Base-by-base conservation (phyloP, 2,888 invertebrate species). In the Papilio elwesi region DNA sequence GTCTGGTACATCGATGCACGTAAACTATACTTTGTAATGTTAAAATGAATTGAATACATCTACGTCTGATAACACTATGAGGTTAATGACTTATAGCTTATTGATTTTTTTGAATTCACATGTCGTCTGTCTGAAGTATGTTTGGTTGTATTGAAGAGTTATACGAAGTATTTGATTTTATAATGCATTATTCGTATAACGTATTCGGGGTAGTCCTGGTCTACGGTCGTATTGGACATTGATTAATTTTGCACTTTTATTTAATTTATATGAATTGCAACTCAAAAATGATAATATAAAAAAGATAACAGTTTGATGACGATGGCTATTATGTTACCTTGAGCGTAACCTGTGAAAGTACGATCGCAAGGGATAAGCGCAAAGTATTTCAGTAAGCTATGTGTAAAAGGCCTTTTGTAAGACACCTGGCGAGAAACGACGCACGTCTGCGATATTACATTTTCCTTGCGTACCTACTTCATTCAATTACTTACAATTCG, bases 351-450 rank as follows among this genome's bases (percentile, higher is more conserved):
- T 68, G 38, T 68, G 51, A 59, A 15, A 7, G 49, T 49, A 59
- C 38, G 63, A 53, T 70, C 43, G 63, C 53, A 70, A 43, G 47
- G 49, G 51, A 63, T 47, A 63, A 38, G 26, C 43, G 63, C 63
- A 63, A 69, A 69, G 62, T 62, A 70, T 63, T 70, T 63, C 16
- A 52, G 63, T 52, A 53, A 63, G 63, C 52, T 52, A 38, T 63
- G 70, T 70, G 70, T 63, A 52, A 69, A 69, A 57, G 51, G 51
- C 59, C 49, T 57, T 69, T 62, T 69, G 62, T 69, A 62, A 69
- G 62, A 69, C 69, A 52, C 69, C 51, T 62, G 69, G 52, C 52
- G 51, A 59, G 51, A 69, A 69, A 11, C 62, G 26, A 43, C 51
- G 47, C 68, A 43, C 53, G 62, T 38, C 69, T 59, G 69, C 26